phyloP scores from a whole-genome alignment of 2,888 invertebrate genomes.

The Tanypteryx hageni region DNA sequence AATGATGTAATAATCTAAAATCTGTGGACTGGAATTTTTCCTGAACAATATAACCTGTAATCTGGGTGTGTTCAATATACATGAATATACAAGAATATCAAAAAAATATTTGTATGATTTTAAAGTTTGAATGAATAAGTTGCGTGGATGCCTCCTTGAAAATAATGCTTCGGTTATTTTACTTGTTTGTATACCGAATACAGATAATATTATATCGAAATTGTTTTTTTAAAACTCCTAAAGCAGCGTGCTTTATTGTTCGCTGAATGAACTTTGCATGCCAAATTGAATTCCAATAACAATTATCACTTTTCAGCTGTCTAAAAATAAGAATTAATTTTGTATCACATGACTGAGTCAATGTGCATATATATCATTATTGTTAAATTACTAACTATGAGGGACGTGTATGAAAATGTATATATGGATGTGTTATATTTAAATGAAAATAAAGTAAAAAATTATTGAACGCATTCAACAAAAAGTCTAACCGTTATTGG shows the following conservation, averaged over 20 bases:
- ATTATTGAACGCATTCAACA: not conserved
- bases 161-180: not conserved
- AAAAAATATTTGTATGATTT: conserved; percentile 53
- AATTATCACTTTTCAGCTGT: not conserved
- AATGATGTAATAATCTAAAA: not conserved
- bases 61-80: conserved; percentile 42
- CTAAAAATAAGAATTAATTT: not conserved
- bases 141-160: not conserved
- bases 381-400: not conserved
- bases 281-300: not conserved
- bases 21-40: conserved; percentile 15
- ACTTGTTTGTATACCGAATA: not conserved
- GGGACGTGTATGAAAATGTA: conserved; percentile 23
- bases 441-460: conserved; percentile 43
- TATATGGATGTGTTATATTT: conserved; percentile 47
- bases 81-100: not conserved
- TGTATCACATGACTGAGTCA: not conserved
- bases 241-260: too few relatives aligned
- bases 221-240: too few relatives aligned
- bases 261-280: not conserved
- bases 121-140: conserved; percentile 29
- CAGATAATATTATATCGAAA: too few relatives aligned
- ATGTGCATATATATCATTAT: not conserved
- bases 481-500: not conserved
- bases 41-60: not conserved